These are phyloP conservation scores for Halichoeres trimaculatus DNA, from an alignment of 2,113 vertebrate genomes.

Conservation along the genomic window DNA sequence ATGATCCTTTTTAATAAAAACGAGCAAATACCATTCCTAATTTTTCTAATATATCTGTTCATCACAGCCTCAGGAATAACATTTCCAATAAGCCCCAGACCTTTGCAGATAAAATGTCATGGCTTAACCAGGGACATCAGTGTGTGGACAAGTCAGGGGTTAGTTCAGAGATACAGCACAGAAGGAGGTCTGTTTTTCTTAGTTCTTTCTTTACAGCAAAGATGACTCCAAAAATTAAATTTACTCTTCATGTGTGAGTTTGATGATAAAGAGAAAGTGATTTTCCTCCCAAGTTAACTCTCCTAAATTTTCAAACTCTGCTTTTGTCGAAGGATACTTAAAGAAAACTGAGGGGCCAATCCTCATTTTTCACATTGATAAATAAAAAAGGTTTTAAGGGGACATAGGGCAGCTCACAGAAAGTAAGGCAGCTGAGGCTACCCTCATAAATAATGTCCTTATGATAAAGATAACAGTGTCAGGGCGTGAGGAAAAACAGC, in stretches of 20 bases:
- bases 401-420: neutral
- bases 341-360: neutral
- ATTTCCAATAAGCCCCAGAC: neutral
- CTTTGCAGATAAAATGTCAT: neutral
- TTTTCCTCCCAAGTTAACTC: neutral
- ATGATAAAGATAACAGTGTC: neutral
- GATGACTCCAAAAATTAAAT: neutral
- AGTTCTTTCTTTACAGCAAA: neutral
- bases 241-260: neutral
- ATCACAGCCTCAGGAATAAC: neutral
- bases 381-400: neutral
- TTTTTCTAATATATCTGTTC: neutral
- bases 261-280: too few species aligned
- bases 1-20: neutral
- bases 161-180: neutral
- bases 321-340: neutral
- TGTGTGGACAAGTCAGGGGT: neutral
- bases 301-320: neutral
- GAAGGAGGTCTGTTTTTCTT: neutral
- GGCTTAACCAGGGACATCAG: neutral
- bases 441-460: slow-evolving; percentile 3
- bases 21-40: neutral
- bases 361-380: neutral
- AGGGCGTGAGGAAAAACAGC: neutral
- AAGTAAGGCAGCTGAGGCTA: neutral